These are phyloP conservation scores for Ormyrus labotus DNA, from an alignment of 2,888 invertebrate species.

Conservation along the genomic window DNA sequence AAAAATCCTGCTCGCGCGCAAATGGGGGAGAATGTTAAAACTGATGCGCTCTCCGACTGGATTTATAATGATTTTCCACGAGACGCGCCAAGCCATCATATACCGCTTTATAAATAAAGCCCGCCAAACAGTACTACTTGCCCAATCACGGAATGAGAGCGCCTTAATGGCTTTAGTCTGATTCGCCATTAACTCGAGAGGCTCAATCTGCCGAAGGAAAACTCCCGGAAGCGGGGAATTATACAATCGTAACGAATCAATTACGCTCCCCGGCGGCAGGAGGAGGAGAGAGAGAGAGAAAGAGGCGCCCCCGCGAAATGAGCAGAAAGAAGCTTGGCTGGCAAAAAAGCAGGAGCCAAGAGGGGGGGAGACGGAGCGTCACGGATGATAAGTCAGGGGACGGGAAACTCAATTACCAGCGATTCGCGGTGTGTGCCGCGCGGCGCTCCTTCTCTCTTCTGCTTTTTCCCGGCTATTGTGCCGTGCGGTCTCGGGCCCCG, in stretches of 20 bases:
- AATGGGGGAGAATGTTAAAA: too few species aligned
- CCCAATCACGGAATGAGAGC: background rate
- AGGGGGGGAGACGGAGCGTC: conserved; percentile 7
- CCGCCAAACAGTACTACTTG: too few species aligned
- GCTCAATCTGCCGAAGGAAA: conserved; percentile 1
- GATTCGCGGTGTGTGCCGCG: conserved; percentile 44
- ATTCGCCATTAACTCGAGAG: background rate
- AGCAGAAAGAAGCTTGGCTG: conserved; percentile 12
- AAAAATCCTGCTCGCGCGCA: conserved; percentile 12
- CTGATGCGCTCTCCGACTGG: background rate
- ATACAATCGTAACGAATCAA: conserved; percentile 41
- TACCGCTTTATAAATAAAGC: too few species aligned
- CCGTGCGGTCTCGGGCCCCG: conserved; percentile 9
- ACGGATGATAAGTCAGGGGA: conserved; percentile 51
- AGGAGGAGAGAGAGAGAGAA: background rate
- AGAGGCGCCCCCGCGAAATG: background rate
- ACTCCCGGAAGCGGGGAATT: background rate
- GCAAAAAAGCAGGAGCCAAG: background rate
- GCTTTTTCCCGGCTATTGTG: conserved; percentile 45
- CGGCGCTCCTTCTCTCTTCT: conserved; percentile 12
- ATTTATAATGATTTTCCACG: conserved; percentile 39
- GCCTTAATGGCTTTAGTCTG: background rate
- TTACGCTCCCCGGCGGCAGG: conserved; percentile 4
- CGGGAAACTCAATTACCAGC: conserved; percentile 53
- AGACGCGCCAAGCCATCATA: too few species aligned